phyloP scores from a whole-genome alignment of 2,888 invertebrate species.

The Chaetogeoica ovagalla region DNA sequence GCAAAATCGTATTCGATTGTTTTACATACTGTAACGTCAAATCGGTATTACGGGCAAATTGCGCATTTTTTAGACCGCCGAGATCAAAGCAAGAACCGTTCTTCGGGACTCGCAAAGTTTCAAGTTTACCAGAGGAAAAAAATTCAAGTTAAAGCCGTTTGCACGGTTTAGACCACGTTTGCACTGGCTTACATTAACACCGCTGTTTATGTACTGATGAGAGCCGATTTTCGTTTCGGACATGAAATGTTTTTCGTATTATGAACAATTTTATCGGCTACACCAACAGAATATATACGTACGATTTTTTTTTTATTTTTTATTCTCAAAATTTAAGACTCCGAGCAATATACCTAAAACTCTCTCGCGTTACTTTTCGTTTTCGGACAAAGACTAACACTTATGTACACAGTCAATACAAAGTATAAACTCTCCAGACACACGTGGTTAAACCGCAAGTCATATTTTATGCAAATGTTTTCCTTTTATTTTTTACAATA shows the following conservation, averaged over 20 bases:
- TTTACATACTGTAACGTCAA: neutral
- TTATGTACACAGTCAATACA: neutral
- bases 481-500: constrained; percentile 9
- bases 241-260: too few species aligned
- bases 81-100: too few species aligned
- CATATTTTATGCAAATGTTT: constrained; percentile 38
- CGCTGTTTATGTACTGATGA: too few species aligned
- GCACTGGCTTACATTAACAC: too few species aligned
- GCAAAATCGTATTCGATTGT: neutral
- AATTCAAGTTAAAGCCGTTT: too few species aligned
- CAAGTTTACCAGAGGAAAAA: too few species aligned
- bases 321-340: neutral
- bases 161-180: too few species aligned
- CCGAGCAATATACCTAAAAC: neutral
- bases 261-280: neutral
- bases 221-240: too few species aligned
- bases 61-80: too few species aligned
- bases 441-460: constrained; percentile 30
- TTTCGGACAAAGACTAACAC: neutral
- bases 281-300: too few species aligned
- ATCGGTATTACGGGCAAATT: too few species aligned
- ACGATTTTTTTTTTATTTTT: neutral
- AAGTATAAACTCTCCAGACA: neutral
- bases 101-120: too few species aligned
- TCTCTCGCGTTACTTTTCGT: neutral